These are phyloP conservation scores for Chamaea fasciata DNA, from an alignment of 2,113 vertebrate genomes.

Conservation along the genomic window DNA sequence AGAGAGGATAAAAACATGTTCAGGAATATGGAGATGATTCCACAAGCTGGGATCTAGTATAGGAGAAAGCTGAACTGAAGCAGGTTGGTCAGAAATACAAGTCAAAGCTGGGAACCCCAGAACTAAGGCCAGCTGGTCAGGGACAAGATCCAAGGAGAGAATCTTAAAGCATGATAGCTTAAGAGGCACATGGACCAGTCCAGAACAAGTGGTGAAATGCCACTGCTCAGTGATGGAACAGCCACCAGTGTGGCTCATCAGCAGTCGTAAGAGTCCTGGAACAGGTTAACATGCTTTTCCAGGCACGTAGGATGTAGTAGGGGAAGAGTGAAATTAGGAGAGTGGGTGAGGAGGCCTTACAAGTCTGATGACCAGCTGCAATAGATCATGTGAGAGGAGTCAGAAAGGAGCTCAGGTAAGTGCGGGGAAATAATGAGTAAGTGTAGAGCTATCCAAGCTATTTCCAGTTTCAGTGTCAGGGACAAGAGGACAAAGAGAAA, in stretches of 20 bases:
- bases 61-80: neutral
- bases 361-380: neutral
- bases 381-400: neutral
- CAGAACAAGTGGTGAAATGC: neutral
- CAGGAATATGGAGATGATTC: neutral
- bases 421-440: neutral
- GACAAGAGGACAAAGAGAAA: neutral
- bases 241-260: neutral
- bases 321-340: neutral
- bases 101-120: neutral
- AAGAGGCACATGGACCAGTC: neutral
- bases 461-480: neutral
- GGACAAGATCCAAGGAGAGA: neutral
- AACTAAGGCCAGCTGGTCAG: neutral
- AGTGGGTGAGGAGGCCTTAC: neutral
- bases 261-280: neutral
- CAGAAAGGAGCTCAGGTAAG: neutral
- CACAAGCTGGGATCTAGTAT: neutral
- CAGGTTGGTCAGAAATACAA: neutral
- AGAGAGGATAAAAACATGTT: neutral
- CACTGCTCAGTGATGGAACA: neutral
- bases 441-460: neutral
- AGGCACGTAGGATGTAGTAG: neutral
- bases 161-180: neutral
- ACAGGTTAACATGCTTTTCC: neutral